phyloP scores from a whole-genome alignment of 35 echinoderm and acorn worm genomes.

The Stichopus chloronotus region DNA sequence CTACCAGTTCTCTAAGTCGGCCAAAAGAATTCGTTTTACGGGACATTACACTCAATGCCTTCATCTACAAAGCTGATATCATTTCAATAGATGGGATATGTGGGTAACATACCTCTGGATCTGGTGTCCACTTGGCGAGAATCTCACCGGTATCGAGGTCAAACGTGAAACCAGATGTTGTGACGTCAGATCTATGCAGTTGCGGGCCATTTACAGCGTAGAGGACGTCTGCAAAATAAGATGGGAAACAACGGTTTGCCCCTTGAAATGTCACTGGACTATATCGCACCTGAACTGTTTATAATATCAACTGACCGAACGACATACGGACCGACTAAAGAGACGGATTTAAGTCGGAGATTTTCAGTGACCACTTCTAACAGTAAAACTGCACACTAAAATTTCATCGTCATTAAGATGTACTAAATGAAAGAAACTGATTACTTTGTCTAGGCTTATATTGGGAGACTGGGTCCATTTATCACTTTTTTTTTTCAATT shows the following conservation, averaged over 20 bases:
- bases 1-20: too few species aligned
- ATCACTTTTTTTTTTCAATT: background rate
- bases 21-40: too few species aligned
- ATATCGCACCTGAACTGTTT: too few species aligned
- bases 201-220: slow-evolving; percentile 79
- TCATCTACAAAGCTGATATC: background rate
- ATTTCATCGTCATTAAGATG: too few species aligned
- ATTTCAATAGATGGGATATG: background rate
- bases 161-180: slow-evolving; percentile 73
- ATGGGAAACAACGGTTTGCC: background rate
- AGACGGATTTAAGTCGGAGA: too few species aligned
- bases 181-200: slow-evolving; percentile 20
- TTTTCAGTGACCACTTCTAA: too few species aligned
- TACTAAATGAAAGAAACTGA: too few species aligned
- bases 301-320: too few species aligned
- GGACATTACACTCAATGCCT: background rate
- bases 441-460: too few species aligned
- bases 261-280: too few species aligned
- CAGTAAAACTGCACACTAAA: too few species aligned
- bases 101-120: slow-evolving; percentile 27
- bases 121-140: slow-evolving; percentile 69
- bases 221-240: slow-evolving; percentile 73
- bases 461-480: background rate
- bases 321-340: too few species aligned
- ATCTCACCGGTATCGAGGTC: slow-evolving; percentile 68